Conservation (phyloP, 1,140 invertebrate genomes). For the Halictus rubicundus region DNA sequence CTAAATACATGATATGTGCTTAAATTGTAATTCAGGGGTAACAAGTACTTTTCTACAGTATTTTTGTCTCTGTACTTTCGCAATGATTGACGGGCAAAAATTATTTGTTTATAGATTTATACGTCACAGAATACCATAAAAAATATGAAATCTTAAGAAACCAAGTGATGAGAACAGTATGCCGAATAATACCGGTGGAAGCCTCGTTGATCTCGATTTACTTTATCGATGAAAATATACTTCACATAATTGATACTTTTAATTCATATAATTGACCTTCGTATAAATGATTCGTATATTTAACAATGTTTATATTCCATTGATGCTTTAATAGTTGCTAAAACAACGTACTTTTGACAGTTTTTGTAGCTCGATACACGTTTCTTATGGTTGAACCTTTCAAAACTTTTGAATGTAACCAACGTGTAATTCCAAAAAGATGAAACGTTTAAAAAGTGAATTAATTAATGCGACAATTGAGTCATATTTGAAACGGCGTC, state of each 20-base stretch:
- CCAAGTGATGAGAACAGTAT: constrained; percentile 1
- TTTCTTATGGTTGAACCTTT: constrained; percentile 30
- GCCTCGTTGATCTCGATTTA: constrained; percentile 16
- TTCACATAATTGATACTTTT: background rate
- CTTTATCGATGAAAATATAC: constrained; percentile 25
- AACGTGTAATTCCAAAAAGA: constrained; percentile 68
- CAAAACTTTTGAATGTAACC: constrained; percentile 21
- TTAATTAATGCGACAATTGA: constrained; percentile 78
- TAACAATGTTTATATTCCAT: background rate
- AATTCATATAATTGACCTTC: background rate
- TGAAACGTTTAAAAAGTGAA: constrained; percentile 79
- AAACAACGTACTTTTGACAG: constrained; percentile 17
- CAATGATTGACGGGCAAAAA: constrained; percentile 8
- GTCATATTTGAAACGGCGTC: constrained; percentile 79
- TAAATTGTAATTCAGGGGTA: constrained; percentile 3
- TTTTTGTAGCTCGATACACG: constrained; percentile 17
- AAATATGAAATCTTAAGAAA: background rate
- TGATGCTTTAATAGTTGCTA: background rate
- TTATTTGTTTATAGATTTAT: constrained; percentile 29
- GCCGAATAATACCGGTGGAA: constrained; percentile 5
- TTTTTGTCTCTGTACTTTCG: constrained; percentile 15
- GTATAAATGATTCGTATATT: constrained; percentile 19
- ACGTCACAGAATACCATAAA: background rate
- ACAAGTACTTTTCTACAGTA: background rate
- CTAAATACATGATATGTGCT: background rate